Evolutionary conservation across 2,888 invertebrate genomes (phyloP).

Genomic region (Spodoptera picta): DNA sequence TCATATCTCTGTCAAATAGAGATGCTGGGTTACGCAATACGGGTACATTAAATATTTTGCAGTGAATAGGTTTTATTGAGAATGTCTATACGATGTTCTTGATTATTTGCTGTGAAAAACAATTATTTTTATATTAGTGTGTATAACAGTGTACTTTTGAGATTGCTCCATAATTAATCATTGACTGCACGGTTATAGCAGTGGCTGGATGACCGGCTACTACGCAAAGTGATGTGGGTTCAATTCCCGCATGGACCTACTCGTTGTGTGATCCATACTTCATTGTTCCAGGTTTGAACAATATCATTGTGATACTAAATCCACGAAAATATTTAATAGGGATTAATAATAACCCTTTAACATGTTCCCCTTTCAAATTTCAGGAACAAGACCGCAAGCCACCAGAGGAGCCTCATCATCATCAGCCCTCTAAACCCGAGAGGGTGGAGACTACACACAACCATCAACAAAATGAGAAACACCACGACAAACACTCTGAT

Average conservation of each 20-base stretch:
- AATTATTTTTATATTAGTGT: background rate
- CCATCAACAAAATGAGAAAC: slow-evolving; percentile 72
- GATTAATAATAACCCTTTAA: no score
- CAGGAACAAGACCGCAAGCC: slow-evolving; percentile 84
- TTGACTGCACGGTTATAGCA: no score
- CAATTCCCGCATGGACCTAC: no score
- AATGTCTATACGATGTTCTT: slow-evolving; percentile 18
- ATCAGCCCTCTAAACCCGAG: slow-evolving; percentile 61
- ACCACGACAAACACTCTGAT: slow-evolving; percentile 69
- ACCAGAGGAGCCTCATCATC: slow-evolving; percentile 69
- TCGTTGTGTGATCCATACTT: no score
- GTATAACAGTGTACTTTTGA: no score
- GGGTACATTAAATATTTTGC: slow-evolving; percentile 48
- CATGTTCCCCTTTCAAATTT: slow-evolving; percentile 42
- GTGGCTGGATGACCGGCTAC: no score
- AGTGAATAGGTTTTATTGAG: slow-evolving; percentile 35
- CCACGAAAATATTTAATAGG: no score
- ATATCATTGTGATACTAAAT: no score
- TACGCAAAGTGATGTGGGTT: no score
- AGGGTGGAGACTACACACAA: slow-evolving; percentile 73
- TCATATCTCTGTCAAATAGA: slow-evolving; percentile 54
- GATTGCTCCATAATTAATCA: no score
- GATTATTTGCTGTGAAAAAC: slow-evolving; percentile 41
- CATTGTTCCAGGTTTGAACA: no score
- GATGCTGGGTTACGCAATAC: slow-evolving; percentile 58